Evolutionary conservation across 2,888 invertebrate species (phyloP).

Genomic region (Catotricha subobsoleta): DNA sequence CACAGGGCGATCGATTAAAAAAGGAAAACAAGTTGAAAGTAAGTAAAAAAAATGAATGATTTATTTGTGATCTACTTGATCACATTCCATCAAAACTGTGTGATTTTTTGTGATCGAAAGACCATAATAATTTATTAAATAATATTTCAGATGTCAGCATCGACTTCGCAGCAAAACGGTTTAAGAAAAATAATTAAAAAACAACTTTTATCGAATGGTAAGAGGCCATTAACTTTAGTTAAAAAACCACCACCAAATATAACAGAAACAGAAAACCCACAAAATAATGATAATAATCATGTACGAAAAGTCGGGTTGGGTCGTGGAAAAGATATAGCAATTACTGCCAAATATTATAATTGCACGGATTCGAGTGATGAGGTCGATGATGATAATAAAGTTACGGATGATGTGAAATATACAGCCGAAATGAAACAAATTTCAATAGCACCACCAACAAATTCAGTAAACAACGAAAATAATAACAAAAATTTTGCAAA

Average conservation of each 20-base stretch:
- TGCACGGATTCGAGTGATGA: conserved; percentile 1
- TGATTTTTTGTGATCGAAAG: too few relatives aligned
- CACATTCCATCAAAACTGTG: too few relatives aligned
- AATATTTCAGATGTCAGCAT: too few relatives aligned
- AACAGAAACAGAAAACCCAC: neutral
- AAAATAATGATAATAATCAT: neutral
- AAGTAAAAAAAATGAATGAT: too few relatives aligned
- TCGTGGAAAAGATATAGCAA: conserved; percentile 17
- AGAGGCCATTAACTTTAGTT: neutral
- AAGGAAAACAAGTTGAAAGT: too few relatives aligned
- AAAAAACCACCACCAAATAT: neutral
- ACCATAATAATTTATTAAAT: too few relatives aligned
- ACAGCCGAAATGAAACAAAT: too few relatives aligned
- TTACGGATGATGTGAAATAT: too few relatives aligned
- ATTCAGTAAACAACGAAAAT: conserved; percentile 1
- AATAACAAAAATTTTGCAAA: too few relatives aligned
- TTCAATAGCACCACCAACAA: too few relatives aligned
- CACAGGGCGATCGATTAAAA: neutral
- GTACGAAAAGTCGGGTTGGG: conserved; percentile 18
- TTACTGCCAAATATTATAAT: conserved; percentile 8
- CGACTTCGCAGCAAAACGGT: neutral
- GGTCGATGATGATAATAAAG: neutral
- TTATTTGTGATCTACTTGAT: too few relatives aligned
- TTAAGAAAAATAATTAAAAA: neutral
- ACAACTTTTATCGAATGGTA: neutral